Percentiles rank a stretch among this genome's conserved stretches.
Conservation (phyloP, 2,888 invertebrate species). For the Dryobota labecula region DNA sequence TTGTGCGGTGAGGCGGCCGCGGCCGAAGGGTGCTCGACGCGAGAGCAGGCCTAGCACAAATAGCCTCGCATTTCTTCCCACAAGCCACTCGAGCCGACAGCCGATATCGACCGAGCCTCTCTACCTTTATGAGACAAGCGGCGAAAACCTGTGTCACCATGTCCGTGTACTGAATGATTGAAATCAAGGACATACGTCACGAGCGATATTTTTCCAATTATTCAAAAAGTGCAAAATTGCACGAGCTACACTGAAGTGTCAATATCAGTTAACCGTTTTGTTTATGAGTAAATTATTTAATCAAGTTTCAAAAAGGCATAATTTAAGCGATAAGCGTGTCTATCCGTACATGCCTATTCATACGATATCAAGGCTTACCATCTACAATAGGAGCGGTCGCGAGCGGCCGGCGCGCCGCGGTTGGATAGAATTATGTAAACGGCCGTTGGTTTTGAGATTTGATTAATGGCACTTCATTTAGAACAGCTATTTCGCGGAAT, state of each 20-base stretch:
- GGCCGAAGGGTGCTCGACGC: constrained; percentile 77
- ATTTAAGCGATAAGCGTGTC: constrained; percentile 23
- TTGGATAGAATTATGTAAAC: constrained; percentile 72
- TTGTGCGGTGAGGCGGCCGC: constrained; percentile 72
- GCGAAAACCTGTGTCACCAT: constrained; percentile 72
- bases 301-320: constrained; percentile 26
- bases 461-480: constrained; percentile 78
- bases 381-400: constrained; percentile 59
- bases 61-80: constrained; percentile 85
- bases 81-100: constrained; percentile 82
- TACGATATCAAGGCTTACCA: constrained; percentile 42
- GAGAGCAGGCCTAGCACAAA: constrained; percentile 78
- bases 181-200: constrained; percentile 57
- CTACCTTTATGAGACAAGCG: constrained; percentile 80
- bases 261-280: constrained; percentile 4
- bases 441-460: constrained; percentile 76
- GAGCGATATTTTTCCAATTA: constrained; percentile 45
- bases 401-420: constrained; percentile 65
- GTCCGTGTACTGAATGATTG: constrained; percentile 47
- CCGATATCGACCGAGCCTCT: constrained; percentile 79
- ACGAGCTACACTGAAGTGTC: neutral
- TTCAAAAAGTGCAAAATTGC: constrained; percentile 7
- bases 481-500: constrained; percentile 71
- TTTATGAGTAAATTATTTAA: constrained; percentile 26
- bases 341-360: constrained; percentile 45